phyloP scores from a whole-genome alignment of 2,888 invertebrate genomes.

The Epistrophella euchroma region DNA sequence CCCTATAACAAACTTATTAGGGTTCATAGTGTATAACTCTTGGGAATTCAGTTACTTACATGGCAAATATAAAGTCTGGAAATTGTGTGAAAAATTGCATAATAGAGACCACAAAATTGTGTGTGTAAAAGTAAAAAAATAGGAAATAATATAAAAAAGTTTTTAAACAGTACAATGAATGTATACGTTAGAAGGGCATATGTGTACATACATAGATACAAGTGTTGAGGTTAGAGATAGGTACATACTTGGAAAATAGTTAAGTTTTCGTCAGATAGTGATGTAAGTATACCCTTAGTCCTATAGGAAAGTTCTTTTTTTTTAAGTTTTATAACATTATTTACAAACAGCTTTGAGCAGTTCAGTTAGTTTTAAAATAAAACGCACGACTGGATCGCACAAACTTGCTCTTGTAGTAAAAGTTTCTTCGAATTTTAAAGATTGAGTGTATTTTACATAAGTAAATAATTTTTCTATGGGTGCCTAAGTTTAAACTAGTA shows the following conservation, averaged over 20 bases:
- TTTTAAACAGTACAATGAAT: background rate
- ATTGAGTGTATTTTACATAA: no score
- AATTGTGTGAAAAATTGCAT: slow-evolving; percentile 40
- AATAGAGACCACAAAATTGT: slow-evolving; percentile 41
- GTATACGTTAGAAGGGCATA: background rate
- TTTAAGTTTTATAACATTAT: slow-evolving; percentile 9
- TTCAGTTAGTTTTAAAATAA: no score
- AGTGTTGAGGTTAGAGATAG: background rate
- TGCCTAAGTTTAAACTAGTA: no score
- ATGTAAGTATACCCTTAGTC: background rate
- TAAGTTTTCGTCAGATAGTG: slow-evolving; percentile 4
- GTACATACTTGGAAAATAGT: background rate
- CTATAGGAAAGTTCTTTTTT: slow-evolving; percentile 6
- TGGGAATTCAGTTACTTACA: slow-evolving; percentile 15
- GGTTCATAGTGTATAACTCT: slow-evolving; percentile 44
- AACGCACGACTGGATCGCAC: no score
- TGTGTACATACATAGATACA: background rate
- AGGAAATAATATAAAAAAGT: slow-evolving; percentile 9
- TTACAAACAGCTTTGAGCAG: slow-evolving; percentile 21
- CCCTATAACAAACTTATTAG: slow-evolving; percentile 20
- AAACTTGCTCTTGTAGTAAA: no score
- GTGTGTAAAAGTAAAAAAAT: slow-evolving; percentile 7
- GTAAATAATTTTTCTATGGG: no score
- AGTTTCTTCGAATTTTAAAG: no score
- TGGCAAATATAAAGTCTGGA: slow-evolving; percentile 41